Conservation (phyloP, 2,888 invertebrate species). For the Cheilosia grossa region DNA sequence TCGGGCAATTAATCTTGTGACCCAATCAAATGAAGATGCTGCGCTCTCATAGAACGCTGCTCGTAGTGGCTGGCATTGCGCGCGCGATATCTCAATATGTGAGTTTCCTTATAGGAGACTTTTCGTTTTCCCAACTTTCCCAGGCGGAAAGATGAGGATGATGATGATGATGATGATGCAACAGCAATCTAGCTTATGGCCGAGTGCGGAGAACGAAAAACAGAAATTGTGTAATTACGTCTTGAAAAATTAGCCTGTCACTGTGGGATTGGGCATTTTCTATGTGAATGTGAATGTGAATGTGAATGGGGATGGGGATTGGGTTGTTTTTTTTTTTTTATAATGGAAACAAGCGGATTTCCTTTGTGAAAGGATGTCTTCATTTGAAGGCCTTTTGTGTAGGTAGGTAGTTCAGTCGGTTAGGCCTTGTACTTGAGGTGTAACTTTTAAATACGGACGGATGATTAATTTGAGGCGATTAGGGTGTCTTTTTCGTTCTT, state of each 20-base stretch:
- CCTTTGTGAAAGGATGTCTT: conserved; percentile 56
- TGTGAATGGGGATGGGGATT: not conserved
- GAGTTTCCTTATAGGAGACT: conserved; percentile 15
- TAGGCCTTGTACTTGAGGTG: conserved; percentile 25
- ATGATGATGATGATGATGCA: conserved; percentile 51
- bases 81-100: conserved; percentile 65
- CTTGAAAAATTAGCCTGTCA: conserved; percentile 75
- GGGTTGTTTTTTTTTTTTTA: conserved; percentile 13
- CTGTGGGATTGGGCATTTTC: conserved; percentile 65
- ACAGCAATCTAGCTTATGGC: conserved; percentile 11
- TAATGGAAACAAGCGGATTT: conserved; percentile 66
- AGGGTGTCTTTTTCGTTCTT: not conserved
- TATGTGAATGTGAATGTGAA: not conserved
- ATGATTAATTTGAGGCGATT: conserved; percentile 53
- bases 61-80: conserved; percentile 17
- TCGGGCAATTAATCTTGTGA: conserved; percentile 81
- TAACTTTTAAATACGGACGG: conserved; percentile 30
- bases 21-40: conserved; percentile 73
- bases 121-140: conserved; percentile 42
- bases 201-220: conserved; percentile 13
- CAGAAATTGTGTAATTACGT: conserved; percentile 59
- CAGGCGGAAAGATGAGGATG: conserved; percentile 35
- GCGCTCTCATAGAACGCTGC: conserved; percentile 38
- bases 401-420: conserved; percentile 39
- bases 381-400: conserved; percentile 44